phyloP scores from a whole-genome alignment of 2,797 vertebrate species.

The Spheniscus humboldti region DNA sequence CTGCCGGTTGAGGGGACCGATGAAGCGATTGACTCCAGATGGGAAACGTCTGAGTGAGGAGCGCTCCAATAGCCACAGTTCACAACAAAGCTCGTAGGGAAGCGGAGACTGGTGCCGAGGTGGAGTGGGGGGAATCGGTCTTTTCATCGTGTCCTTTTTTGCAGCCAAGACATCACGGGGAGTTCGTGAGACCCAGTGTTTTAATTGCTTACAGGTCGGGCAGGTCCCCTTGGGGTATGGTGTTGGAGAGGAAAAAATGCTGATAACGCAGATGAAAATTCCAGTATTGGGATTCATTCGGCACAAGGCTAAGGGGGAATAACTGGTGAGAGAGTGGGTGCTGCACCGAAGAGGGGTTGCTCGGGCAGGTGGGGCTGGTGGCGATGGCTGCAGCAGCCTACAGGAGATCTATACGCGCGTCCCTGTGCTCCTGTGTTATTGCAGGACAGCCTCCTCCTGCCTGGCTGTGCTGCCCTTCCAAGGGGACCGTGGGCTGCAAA shows the following conservation, averaged over 20 bases:
- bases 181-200: neutral
- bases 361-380: fast-evolving
- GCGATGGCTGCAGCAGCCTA: neutral
- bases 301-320: too few relatives aligned
- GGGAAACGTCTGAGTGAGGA: neutral
- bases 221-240: neutral
- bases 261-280: neutral
- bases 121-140: neutral
- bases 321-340: fast-evolving
- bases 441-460: neutral
- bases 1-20: neutral
- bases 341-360: neutral
- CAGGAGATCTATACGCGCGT: fast-evolving
- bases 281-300: neutral
- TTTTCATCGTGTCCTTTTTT: neutral
- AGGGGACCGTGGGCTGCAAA: neutral
- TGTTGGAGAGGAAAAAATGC: neutral
- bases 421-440: neutral
- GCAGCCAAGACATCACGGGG: neutral
- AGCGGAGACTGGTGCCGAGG: neutral
- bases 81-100: neutral
- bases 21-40: neutral
- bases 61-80: neutral
- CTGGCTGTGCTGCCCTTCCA: neutral
- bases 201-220: neutral